These are phyloP conservation scores for Caenorhabditis tropicalis DNA, from an alignment of 1,140 invertebrate genomes.

Conservation along the genomic window DNA sequence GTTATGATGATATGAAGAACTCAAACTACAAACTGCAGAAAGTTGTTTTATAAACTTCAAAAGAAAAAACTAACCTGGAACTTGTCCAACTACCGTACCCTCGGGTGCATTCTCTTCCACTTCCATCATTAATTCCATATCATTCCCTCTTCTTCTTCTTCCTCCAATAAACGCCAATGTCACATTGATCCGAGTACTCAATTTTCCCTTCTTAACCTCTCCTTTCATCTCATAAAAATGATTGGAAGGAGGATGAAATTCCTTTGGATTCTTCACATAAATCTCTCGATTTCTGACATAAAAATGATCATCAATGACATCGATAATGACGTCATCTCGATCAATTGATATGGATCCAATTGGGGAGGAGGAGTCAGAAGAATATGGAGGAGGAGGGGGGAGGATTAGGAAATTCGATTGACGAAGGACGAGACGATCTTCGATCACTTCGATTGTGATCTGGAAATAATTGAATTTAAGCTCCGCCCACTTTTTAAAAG, in stretches of 20 bases:
- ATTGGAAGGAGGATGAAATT: not conserved
- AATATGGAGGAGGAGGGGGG: not conserved
- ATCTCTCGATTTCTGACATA: not conserved
- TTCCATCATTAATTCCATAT: slow-evolving; percentile 1
- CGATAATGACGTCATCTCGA: not conserved
- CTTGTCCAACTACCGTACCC: not conserved
- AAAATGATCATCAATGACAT: slow-evolving; percentile 18
- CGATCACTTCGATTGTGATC: slow-evolving; percentile 1
- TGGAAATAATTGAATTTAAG: not conserved
- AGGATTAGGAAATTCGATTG: not conserved
- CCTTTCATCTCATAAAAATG: not conserved
- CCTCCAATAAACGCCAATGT: not conserved
- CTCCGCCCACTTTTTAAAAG: not conserved
- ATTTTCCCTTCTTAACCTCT: not conserved
- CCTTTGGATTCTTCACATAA: not conserved
- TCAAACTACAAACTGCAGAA: too few species aligned
- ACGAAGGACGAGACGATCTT: not conserved
- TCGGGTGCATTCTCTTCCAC: not conserved
- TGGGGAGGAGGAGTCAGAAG: not conserved
- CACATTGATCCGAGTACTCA: not conserved
- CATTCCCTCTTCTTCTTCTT: not conserved
- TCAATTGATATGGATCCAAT: not conserved
- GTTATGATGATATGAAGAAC: too few species aligned
- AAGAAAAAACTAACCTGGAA: not conserved
- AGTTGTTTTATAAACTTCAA: too few species aligned